Conservation (phyloP, 2,797 vertebrate genomes). For the Chaetodon trifasciatus region DNA sequence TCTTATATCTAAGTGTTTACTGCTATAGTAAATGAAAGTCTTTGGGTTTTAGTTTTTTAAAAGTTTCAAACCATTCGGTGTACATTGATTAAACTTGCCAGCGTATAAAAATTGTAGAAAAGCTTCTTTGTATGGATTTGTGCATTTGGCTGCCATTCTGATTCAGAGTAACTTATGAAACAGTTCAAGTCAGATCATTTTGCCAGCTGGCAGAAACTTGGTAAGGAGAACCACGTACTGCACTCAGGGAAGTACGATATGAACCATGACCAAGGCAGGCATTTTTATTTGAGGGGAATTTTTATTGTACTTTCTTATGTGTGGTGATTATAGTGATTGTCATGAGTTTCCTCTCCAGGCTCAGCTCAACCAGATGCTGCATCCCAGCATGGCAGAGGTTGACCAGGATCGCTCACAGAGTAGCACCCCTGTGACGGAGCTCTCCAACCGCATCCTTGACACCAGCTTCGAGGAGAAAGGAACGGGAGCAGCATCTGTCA, state of each 20-base stretch:
- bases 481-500: background rate
- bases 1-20: no score
- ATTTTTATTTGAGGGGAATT: background rate
- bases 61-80: background rate
- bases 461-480: constrained; percentile 88
- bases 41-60: background rate
- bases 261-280: background rate
- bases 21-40: no score
- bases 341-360: constrained; percentile 10
- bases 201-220: background rate
- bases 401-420: constrained; percentile 89
- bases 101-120: background rate
- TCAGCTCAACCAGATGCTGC: constrained; percentile 64
- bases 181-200: background rate
- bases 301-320: constrained; percentile 9
- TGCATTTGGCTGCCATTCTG: background rate
- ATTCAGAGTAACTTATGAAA: background rate
- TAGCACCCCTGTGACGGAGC: constrained; percentile 94
- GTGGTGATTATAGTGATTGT: background rate
- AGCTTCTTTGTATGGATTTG: background rate
- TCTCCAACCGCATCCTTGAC: constrained; percentile 92
- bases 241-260: constrained; percentile 6
- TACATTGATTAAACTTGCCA: background rate
- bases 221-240: background rate
- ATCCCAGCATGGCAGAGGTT: constrained; percentile 56